These are phyloP conservation scores for Chrysocyon brachyurus DNA, from an alignment of 2,797 vertebrate genomes.

Conservation along the genomic window DNA sequence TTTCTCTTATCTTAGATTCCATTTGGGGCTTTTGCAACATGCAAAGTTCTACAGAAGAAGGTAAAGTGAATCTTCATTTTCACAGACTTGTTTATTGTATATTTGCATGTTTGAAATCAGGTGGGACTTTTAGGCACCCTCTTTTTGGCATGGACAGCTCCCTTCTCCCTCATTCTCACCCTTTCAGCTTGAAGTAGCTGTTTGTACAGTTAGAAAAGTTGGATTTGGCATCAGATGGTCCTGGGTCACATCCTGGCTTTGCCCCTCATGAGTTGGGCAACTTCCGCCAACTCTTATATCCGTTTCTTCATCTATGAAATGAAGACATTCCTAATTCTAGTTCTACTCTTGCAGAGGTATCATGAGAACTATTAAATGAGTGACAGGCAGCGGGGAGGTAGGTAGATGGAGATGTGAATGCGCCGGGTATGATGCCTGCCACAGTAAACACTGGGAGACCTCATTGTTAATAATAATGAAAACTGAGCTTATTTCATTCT, in stretches of 20 bases:
- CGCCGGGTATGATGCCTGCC: background rate
- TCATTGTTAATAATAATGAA: background rate
- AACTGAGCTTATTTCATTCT: background rate
- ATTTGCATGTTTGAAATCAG: background rate
- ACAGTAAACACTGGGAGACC: background rate
- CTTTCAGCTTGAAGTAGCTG: background rate
- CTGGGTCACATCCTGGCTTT: background rate
- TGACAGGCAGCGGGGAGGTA: background rate
- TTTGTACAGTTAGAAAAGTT: background rate
- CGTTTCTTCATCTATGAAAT: background rate
- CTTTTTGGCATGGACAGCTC: background rate
- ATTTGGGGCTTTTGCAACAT: slow-evolving; percentile 93
- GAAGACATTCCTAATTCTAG: background rate
- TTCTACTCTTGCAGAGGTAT: background rate
- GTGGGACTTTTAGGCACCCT: background rate
- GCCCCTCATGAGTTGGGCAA: background rate
- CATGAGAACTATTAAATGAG: background rate
- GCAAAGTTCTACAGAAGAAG: slow-evolving; percentile 98
- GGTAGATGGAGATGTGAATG: background rate
- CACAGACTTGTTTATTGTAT: background rate
- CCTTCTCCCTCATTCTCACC: background rate
- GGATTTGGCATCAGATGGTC: background rate
- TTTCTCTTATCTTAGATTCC: slow-evolving; percentile 91
- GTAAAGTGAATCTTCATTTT: slow-evolving; percentile 85
- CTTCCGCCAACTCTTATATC: slow-evolving; percentile 7